Conservation (phyloP, 2,888 invertebrate species). For the Drosophila anomalipes region DNA sequence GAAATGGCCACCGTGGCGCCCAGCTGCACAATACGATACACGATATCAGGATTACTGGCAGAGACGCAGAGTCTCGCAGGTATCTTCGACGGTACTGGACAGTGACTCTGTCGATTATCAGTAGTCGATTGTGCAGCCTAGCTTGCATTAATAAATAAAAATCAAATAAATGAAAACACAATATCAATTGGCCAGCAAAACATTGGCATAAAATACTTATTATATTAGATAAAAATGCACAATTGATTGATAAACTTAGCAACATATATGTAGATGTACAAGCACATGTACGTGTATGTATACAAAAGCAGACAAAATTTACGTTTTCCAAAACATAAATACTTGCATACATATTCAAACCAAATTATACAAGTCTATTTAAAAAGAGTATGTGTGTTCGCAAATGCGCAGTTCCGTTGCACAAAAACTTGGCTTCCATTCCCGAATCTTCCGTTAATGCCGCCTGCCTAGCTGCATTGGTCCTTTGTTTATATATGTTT, state of each 20-base stretch:
- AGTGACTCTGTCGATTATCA: slow-evolving; percentile 84
- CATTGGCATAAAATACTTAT: slow-evolving; percentile 53
- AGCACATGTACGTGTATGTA: not conserved
- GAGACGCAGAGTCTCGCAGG: slow-evolving; percentile 80
- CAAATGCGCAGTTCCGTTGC: slow-evolving; percentile 32
- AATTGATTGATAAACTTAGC: slow-evolving; percentile 34
- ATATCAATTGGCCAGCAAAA: slow-evolving; percentile 64
- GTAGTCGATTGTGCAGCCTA: slow-evolving; percentile 59
- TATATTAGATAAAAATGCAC: slow-evolving; percentile 70
- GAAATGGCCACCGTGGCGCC: slow-evolving; percentile 85
- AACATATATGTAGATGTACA: not conserved
- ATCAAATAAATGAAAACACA: slow-evolving; percentile 13
- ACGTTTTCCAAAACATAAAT: slow-evolving; percentile 35
- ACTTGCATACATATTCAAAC: slow-evolving; percentile 20
- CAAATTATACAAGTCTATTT: slow-evolving; percentile 35
- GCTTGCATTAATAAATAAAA: slow-evolving; percentile 40
- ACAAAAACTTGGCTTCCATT: slow-evolving; percentile 61
- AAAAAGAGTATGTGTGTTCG: slow-evolving; percentile 19
- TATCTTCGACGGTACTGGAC: slow-evolving; percentile 83
- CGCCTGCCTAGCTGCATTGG: slow-evolving; percentile 40
- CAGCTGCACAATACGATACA: slow-evolving; percentile 76
- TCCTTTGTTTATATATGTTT: slow-evolving; percentile 30
- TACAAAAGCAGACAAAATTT: slow-evolving; percentile 37
- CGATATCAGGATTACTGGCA: slow-evolving; percentile 83
- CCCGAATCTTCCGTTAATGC: slow-evolving; percentile 64